Conservation (phyloP, 2,888 invertebrate species). For the Himalopsyche kuldschensis region DNA sequence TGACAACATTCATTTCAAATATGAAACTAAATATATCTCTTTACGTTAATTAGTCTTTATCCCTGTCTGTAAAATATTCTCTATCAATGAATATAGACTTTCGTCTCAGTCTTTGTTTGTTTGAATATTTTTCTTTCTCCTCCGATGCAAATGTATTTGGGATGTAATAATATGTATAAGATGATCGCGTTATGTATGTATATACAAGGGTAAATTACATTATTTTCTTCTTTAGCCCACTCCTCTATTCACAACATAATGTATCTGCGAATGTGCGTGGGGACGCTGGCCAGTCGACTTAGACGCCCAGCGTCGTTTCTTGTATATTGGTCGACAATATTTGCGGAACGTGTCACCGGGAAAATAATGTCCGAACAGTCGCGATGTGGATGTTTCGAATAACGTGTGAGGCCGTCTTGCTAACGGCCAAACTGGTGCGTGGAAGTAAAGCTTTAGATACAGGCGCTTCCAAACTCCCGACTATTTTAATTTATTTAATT, state of each 20-base stretch:
- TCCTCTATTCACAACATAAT: neutral
- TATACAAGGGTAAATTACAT: neutral
- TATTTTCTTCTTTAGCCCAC: neutral
- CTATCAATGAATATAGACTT: too few species aligned
- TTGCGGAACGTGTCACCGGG: conserved; percentile 34
- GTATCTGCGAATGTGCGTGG: neutral
- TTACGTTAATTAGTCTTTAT: too few species aligned
- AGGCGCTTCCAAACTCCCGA: neutral
- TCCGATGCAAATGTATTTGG: too few species aligned
- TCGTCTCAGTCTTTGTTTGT: too few species aligned
- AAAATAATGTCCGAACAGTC: neutral
- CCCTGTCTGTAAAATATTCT: too few species aligned
- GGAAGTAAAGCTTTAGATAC: neutral
- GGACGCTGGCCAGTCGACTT: neutral
- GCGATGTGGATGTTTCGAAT: neutral
- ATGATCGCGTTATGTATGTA: too few species aligned
- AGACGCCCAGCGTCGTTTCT: neutral
- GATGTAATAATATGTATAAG: too few species aligned
- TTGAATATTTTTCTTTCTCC: too few species aligned
- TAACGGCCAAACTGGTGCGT: neutral
- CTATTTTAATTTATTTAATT: neutral
- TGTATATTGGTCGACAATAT: conserved; percentile 34
- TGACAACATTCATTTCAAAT: too few species aligned
- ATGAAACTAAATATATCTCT: too few species aligned
- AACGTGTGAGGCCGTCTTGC: neutral